These are phyloP conservation scores for Atta texana DNA, from an alignment of 1,140 invertebrate species.

Conservation along the genomic window DNA sequence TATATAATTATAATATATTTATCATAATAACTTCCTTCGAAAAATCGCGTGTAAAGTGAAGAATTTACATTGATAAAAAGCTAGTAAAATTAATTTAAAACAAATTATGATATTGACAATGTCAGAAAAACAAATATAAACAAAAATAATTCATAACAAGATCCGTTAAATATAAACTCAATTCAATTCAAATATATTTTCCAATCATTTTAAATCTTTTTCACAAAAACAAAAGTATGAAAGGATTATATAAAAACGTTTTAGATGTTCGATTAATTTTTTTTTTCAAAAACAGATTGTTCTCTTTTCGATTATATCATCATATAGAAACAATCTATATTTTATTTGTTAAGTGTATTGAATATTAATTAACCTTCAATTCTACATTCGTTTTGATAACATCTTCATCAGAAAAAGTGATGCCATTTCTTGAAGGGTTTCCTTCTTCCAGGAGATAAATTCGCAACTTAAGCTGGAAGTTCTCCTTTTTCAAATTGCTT, in stretches of 20 bases:
- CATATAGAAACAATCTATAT: neutral
- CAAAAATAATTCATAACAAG: neutral
- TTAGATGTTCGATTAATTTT: neutral
- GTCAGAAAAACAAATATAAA: neutral
- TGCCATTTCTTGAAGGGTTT: constrained; percentile 86
- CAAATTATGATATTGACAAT: neutral
- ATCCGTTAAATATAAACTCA: neutral
- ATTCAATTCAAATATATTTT: neutral
- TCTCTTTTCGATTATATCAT: neutral
- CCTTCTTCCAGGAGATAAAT: constrained; percentile 97
- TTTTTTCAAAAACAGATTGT: neutral
- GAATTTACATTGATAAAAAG: neutral
- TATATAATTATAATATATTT: constrained; percentile 14
- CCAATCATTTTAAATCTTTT: neutral
- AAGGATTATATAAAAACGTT: neutral
- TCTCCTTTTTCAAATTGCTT: constrained; percentile 93
- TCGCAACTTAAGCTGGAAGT: constrained; percentile 95
- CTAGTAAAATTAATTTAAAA: neutral
- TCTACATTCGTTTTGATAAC: constrained; percentile 92
- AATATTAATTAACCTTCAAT: constrained; percentile 88
- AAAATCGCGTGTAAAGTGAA: neutral
- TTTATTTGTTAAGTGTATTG: neutral
- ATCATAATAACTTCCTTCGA: neutral
- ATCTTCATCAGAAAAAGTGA: constrained; percentile 88
- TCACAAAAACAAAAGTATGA: neutral